Conservation (phyloP, 2,888 invertebrate genomes). For the Drosophila helvetica region DNA sequence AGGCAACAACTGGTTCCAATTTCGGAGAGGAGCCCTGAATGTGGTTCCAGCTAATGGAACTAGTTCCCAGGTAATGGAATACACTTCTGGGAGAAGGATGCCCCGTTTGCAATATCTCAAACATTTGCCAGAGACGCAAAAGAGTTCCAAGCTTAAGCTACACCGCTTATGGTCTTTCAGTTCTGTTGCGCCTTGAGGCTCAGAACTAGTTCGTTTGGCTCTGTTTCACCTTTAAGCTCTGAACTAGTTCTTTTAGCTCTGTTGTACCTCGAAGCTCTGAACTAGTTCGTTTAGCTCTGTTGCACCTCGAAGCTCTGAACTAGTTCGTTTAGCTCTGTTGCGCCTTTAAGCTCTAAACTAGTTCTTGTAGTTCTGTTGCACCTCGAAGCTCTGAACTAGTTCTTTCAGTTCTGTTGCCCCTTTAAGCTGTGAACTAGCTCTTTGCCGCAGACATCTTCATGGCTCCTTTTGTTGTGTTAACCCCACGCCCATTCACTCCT, state of each 20-base stretch:
- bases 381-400: no score
- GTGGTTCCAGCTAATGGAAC: background rate
- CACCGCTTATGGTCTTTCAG: background rate
- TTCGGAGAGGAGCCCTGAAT: background rate
- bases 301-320: no score
- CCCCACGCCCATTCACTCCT: background rate
- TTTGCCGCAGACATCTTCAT: background rate
- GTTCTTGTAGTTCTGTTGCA: no score
- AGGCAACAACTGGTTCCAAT: constrained; percentile 33
- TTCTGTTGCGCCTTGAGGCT: background rate
- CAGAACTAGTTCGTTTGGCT: background rate
- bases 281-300: no score
- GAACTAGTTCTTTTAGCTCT: background rate
- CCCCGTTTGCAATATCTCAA: no score
- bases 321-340: no score
- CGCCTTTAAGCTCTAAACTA: no score
- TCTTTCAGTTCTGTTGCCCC: no score
- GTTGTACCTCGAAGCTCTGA: no score
- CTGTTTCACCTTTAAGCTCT: background rate
- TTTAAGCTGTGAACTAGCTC: background rate
- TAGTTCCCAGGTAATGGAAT: background rate
- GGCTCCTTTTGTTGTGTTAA: background rate
- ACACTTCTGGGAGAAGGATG: no score
- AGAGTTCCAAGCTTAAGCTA: background rate
- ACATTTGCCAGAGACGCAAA: background rate